Evolutionary conservation across 2,113 vertebrate species (phyloP).

Genomic region (Blennius ocellaris): DNA sequence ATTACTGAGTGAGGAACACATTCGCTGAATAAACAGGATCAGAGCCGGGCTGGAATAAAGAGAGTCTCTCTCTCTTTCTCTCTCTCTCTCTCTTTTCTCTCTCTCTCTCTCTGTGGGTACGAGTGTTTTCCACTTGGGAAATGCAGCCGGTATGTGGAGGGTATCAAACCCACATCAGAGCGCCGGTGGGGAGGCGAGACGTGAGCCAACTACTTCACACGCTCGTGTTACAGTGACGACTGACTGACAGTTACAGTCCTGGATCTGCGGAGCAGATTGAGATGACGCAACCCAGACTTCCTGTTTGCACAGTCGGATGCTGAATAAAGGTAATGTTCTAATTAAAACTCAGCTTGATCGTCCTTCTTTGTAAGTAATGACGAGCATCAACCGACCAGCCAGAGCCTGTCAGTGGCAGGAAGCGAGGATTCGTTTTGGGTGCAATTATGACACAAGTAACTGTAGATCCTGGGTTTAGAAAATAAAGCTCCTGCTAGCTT

Average conservation of each 20-base stretch:
- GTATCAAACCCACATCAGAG: conserved; percentile 64
- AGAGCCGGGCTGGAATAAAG: conserved; percentile 65
- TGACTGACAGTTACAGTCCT: conserved; percentile 61
- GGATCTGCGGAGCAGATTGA: no score
- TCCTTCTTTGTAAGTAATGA: no score
- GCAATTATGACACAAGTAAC: no score
- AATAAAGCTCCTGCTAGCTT: no score
- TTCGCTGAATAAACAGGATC: conserved; percentile 72
- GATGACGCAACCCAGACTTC: no score
- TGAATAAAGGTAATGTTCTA: no score
- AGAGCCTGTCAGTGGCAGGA: no score
- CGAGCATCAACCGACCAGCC: no score
- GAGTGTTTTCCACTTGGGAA: conserved; percentile 26
- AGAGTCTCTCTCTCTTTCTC: conserved; percentile 27
- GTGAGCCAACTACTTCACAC: conserved; percentile 40
- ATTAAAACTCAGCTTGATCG: no score
- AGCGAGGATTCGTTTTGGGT: no score
- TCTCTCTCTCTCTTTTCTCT: conserved; percentile 13
- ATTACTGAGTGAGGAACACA: conserved; percentile 65
- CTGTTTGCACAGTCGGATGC: no score
- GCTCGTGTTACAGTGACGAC: conserved; percentile 30
- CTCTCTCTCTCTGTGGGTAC: conserved; percentile 1
- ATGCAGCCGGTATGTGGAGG: conserved; percentile 32
- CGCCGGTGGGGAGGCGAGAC: conserved; percentile 42
- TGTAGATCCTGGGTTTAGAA: no score